phyloP scores from a whole-genome alignment of 2,888 invertebrate species.

The Lasioglossum lativentre region DNA sequence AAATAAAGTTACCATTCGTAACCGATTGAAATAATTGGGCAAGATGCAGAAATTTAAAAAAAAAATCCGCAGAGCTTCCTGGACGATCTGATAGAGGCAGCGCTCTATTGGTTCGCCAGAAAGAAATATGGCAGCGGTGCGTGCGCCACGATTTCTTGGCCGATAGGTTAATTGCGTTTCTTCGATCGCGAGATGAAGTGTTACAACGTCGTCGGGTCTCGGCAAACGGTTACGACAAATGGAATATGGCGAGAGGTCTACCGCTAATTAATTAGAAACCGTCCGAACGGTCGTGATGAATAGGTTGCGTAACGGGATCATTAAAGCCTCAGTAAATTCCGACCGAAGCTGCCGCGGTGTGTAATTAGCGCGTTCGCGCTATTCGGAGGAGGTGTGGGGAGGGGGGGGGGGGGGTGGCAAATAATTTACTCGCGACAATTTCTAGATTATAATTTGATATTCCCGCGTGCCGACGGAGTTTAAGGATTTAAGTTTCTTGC shows the following conservation, averaged over 20 bases:
- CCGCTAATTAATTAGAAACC: conserved; percentile 78
- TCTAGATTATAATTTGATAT: conserved; percentile 40
- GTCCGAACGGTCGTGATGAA: conserved; percentile 77
- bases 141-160: background rate
- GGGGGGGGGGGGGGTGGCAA: background rate
- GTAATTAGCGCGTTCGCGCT: conserved; percentile 72
- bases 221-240: conserved; percentile 53
- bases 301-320: conserved; percentile 77
- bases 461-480: background rate
- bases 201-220: background rate
- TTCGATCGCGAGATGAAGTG: conserved; percentile 23
- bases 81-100: background rate
- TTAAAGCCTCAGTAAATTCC: conserved; percentile 74
- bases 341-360: conserved; percentile 65
- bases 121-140: background rate
- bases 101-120: background rate
- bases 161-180: conserved; percentile 41
- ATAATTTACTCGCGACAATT: conserved; percentile 48
- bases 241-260: conserved; percentile 64
- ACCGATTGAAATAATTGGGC: too few species aligned
- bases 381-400: background rate
- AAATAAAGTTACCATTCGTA: too few species aligned
- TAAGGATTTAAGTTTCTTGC: conserved; percentile 20
- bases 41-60: too few species aligned
- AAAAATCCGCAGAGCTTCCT: too few species aligned